Conservation (phyloP, 2,113 vertebrate genomes). For the Cricetomys ansorgei region DNA sequence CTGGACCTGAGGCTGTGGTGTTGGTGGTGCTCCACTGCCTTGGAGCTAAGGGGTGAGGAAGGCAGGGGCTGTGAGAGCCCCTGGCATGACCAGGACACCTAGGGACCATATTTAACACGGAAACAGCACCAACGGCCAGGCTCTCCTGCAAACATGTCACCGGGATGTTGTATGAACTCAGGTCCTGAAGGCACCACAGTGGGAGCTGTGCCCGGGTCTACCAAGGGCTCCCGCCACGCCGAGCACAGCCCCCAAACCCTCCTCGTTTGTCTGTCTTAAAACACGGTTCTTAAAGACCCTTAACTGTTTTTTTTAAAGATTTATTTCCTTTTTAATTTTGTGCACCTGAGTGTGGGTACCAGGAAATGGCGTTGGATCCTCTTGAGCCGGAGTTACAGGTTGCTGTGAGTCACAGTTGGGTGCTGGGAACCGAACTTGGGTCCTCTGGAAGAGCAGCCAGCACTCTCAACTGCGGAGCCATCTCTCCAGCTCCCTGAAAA, state of each 20-base stretch:
- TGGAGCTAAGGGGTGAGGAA: no score
- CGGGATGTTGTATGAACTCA: background rate
- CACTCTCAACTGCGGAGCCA: no score
- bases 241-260: background rate
- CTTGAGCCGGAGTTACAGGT: background rate
- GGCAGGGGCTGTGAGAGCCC: background rate
- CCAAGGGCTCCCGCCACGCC: fast-evolving
- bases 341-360: background rate
- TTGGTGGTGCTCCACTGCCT: no score
- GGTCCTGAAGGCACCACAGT: no score
- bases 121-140: no score
- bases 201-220: no score
- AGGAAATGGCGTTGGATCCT: background rate
- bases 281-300: background rate
- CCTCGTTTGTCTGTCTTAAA: background rate
- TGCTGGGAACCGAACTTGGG: background rate
- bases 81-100: background rate
- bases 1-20: no score
- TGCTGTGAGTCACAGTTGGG: background rate
- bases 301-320: no score
- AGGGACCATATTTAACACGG: background rate
- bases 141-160: background rate
- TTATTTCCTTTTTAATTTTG: background rate
- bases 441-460: background rate
- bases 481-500: background rate